Percentiles rank a stretch among this genome's conserved stretches.
Evolutionary conservation across 1,140 invertebrate genomes (phyloP).

Genomic region (Stegodyphus dumicola): DNA sequence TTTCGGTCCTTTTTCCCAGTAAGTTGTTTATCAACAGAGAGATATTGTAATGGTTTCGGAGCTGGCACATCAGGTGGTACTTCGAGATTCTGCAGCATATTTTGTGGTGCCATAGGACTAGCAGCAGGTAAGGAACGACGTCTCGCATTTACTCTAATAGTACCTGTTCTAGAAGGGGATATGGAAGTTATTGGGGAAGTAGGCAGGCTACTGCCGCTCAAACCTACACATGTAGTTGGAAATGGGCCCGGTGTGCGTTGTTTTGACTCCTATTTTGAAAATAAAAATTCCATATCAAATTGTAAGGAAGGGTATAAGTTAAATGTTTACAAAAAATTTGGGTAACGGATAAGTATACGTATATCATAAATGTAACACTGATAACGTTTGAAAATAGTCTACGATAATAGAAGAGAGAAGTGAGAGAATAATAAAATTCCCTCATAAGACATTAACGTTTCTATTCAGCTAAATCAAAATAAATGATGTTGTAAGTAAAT

Average conservation of each 20-base stretch:
- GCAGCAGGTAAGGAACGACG: constrained; percentile 43
- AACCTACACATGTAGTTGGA: constrained; percentile 17
- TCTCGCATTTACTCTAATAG: constrained; percentile 5
- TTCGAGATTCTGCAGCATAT: background rate
- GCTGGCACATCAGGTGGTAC: background rate
- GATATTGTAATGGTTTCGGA: background rate
- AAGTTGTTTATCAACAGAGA: background rate
- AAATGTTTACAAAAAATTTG: too few relatives aligned
- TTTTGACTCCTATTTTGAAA: background rate
- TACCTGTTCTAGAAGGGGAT: constrained; percentile 25
- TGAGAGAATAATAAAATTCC: too few relatives aligned
- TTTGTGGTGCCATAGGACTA: constrained; percentile 9
- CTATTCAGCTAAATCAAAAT: too few relatives aligned
- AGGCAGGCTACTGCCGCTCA: constrained; percentile 47
- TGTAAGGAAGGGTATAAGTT: too few relatives aligned
- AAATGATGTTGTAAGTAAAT: too few relatives aligned
- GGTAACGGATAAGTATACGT: too few relatives aligned
- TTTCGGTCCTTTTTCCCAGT: background rate
- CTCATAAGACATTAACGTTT: too few relatives aligned
- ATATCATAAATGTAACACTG: too few relatives aligned
- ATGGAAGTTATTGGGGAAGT: constrained; percentile 1
- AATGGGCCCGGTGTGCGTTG: background rate
- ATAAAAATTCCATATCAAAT: too few relatives aligned
- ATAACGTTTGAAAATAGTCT: too few relatives aligned
- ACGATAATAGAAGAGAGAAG: too few relatives aligned